A percentile compares a stretch with the other conserved stretches of the same genome.
phyloP scores from a whole-genome alignment of 1,140 invertebrate species.

The Oedothorax gibbosus region DNA sequence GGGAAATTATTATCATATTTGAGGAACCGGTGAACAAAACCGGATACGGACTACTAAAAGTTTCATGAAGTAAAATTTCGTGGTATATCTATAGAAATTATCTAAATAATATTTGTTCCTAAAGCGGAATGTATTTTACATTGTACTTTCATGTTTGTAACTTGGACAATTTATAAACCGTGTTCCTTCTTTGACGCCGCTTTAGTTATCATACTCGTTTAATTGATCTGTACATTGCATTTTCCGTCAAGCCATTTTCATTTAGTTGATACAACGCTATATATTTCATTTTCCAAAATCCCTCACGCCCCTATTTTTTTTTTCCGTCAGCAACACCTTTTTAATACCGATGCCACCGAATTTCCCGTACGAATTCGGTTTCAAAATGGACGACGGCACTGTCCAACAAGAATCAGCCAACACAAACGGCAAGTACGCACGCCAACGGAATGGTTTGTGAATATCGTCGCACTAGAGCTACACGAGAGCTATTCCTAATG shows the following conservation, averaged over 20 bases:
- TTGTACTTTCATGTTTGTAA: too few relatives aligned
- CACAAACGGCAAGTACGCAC: too few relatives aligned
- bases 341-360: slow-evolving; percentile 11
- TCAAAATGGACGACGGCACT: slow-evolving; percentile 44
- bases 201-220: neutral
- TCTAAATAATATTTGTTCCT: too few relatives aligned
- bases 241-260: neutral
- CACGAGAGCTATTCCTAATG: slow-evolving; percentile 61
- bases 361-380: slow-evolving; percentile 46
- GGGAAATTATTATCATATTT: too few relatives aligned
- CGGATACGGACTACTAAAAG: too few relatives aligned
- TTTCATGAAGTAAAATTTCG: too few relatives aligned
- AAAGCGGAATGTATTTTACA: too few relatives aligned
- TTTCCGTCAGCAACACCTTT: neutral
- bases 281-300: neutral
- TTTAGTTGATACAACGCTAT: neutral
- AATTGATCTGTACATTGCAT: neutral
- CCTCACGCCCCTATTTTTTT: neutral
- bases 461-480: slow-evolving; percentile 61
- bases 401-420: slow-evolving; percentile 60
- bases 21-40: too few relatives aligned
- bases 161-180: neutral
- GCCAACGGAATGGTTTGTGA: too few relatives aligned
- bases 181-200: neutral
- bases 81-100: too few relatives aligned